These are phyloP conservation scores for Centropus unirufus DNA, from an alignment of 2,113 vertebrate species.

Conservation along the genomic window DNA sequence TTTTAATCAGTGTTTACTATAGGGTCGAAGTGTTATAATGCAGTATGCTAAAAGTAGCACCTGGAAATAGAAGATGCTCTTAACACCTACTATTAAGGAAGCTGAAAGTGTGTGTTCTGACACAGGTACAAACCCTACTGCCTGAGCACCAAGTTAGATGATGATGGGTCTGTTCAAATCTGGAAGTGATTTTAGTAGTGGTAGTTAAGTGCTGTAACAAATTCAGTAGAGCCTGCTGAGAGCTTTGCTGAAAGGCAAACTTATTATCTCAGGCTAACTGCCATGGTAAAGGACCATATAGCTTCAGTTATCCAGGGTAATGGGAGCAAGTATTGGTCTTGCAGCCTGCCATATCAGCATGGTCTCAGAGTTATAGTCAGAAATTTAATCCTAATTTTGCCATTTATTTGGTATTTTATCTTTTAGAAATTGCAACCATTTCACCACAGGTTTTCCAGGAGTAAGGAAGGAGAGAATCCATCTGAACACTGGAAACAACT, in stretches of 20 bases:
- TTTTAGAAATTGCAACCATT: background rate
- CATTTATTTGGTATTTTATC: background rate
- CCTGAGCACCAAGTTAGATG: background rate
- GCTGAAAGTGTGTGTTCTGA: background rate
- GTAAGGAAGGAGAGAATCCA: background rate
- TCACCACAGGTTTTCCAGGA: background rate
- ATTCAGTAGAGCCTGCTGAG: background rate
- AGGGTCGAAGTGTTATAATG: background rate
- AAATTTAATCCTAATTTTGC: background rate
- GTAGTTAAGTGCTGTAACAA: background rate
- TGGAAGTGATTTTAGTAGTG: background rate
- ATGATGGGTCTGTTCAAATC: background rate
- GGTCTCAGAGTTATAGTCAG: background rate
- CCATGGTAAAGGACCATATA: background rate
- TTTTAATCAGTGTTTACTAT: slow-evolving; percentile 12
- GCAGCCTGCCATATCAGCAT: background rate
- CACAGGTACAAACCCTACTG: background rate
- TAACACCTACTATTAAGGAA: background rate
- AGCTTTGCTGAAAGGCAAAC: background rate
- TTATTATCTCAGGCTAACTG: background rate
- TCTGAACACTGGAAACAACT: background rate
- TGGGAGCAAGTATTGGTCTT: background rate
- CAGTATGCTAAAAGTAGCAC: background rate
- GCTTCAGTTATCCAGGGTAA: background rate
- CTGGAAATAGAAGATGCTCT: background rate